phyloP scores from a whole-genome alignment of 2,113 vertebrate genomes.

The Oreotrochilus melanogaster region DNA sequence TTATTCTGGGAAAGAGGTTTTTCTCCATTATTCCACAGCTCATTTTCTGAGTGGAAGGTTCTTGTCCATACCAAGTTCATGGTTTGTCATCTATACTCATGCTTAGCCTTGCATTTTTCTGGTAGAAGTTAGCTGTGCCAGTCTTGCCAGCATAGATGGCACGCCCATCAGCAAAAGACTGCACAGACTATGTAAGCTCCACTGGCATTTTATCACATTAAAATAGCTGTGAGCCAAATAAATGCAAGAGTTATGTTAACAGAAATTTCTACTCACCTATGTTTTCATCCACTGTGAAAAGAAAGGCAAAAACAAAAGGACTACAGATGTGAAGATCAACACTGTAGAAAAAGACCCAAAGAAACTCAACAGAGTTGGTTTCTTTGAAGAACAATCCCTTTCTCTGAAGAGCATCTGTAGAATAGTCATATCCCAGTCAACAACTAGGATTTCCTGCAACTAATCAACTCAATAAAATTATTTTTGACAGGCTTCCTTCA shows the following conservation, averaged over 20 bases:
- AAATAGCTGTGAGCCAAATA: neutral
- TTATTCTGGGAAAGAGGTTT: neutral
- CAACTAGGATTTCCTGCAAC: conserved; percentile 48
- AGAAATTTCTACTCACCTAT: neutral
- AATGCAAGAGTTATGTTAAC: neutral
- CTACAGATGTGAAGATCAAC: neutral
- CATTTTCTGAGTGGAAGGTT: neutral
- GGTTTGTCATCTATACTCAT: neutral
- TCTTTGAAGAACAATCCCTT: neutral
- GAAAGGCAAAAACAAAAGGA: neutral
- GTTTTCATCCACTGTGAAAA: neutral
- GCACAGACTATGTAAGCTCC: neutral
- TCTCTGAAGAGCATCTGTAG: conserved; percentile 1
- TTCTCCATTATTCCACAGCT: neutral
- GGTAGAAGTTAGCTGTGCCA: neutral
- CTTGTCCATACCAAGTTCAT: neutral
- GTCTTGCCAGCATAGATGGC: neutral
- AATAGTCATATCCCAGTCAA: neutral
- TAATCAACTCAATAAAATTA: neutral
- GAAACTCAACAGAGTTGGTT: neutral
- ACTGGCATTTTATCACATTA: neutral
- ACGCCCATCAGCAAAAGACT: neutral
- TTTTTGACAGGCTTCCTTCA: conserved; percentile 14
- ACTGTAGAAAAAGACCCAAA: neutral
- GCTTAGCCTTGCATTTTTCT: neutral